Evolutionary conservation across 2,888 invertebrate species (phyloP).

Genomic region (Philereme vetulata): DNA sequence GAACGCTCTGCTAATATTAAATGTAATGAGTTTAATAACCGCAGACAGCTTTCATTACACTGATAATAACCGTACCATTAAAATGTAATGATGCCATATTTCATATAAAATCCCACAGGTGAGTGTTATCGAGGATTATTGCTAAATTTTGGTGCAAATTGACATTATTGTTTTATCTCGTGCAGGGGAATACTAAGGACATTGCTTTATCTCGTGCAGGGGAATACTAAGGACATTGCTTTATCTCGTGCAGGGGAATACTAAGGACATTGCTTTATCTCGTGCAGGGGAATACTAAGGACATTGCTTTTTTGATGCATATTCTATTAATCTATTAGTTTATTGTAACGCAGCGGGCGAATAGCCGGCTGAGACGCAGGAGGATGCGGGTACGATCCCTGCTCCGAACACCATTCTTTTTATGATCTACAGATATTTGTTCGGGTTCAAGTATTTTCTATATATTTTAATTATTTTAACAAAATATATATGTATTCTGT

Average conservation of each 20-base stretch:
- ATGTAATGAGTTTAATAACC: constrained; percentile 41
- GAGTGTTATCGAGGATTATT: constrained; percentile 33
- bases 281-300: too few species aligned
- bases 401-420: too few species aligned
- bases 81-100: constrained; percentile 33
- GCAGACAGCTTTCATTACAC: constrained; percentile 40
- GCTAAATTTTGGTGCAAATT: constrained; percentile 23
- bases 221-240: too few species aligned
- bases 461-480: too few species aligned
- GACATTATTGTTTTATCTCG: constrained; percentile 12
- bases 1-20: constrained; percentile 27
- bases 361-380: too few species aligned
- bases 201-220: constrained; percentile 11
- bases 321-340: too few species aligned
- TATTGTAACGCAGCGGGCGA: too few species aligned
- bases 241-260: constrained; percentile 4
- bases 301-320: too few species aligned
- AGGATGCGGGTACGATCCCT: too few species aligned
- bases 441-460: too few species aligned
- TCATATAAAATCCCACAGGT: constrained; percentile 38
- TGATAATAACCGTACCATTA: constrained; percentile 33
- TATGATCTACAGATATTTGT: too few species aligned
- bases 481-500: too few species aligned
- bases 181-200: not conserved
- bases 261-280: constrained; percentile 21